Conservation (phyloP, 2,113 vertebrate genomes). For the Fukomys damarensis region DNA sequence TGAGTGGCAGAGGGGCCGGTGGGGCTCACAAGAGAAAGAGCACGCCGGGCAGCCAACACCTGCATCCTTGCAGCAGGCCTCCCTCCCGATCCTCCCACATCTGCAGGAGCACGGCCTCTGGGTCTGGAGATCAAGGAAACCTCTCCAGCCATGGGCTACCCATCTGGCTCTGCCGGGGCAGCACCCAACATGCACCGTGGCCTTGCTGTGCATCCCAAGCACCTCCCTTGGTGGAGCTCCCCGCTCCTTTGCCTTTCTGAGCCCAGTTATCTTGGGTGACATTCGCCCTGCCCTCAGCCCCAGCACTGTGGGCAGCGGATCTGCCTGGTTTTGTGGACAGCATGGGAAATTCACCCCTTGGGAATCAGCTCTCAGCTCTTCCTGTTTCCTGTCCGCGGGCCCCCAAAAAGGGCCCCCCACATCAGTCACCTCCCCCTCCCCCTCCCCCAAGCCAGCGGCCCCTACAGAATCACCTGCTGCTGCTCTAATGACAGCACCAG, state of each 20-base stretch:
- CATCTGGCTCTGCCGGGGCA: fast-evolving
- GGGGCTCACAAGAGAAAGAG: background rate
- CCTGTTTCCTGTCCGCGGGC: fast-evolving
- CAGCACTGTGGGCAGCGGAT: fast-evolving
- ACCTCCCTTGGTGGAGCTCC: fast-evolving
- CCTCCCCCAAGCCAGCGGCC: background rate
- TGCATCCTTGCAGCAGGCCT: background rate
- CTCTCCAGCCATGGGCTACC: fast-evolving
- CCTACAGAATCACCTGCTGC: fast-evolving
- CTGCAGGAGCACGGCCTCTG: background rate
- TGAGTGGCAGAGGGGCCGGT: background rate
- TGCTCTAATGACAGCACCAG: fast-evolving
- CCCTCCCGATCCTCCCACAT: background rate
- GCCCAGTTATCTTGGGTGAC: fast-evolving
- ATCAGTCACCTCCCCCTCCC: no score
- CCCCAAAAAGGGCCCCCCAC: background rate
- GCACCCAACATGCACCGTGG: fast-evolving
- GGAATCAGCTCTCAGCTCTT: background rate
- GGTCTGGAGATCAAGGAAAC: background rate
- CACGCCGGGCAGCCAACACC: background rate
- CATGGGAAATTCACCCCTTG: fast-evolving
- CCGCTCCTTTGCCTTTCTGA: background rate
- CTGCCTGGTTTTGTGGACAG: no score
- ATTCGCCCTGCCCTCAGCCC: background rate
- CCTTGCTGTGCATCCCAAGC: fast-evolving